phyloP scores from a whole-genome alignment of 1,140 invertebrate species.

The Lordiphosa clarofinis region DNA sequence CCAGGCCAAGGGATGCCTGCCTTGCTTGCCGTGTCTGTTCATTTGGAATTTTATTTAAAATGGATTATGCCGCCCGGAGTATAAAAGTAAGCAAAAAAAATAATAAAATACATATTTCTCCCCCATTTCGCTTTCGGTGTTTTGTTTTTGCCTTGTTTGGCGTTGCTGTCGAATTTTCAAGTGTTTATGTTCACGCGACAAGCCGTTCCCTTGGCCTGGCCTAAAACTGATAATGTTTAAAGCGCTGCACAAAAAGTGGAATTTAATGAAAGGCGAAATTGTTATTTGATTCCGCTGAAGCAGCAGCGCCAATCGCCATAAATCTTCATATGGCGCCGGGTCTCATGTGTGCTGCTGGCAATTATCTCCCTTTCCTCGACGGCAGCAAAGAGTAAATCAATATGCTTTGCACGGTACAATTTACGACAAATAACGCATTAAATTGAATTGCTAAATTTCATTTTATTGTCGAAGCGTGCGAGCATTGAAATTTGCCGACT shows the following conservation, averaged over 20 bases:
- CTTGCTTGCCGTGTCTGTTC: slow-evolving; percentile 65
- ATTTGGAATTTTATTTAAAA: slow-evolving; percentile 77
- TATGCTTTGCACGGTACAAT: slow-evolving; percentile 55
- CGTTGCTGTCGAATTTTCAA: slow-evolving; percentile 45
- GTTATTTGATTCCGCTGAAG: slow-evolving; percentile 60
- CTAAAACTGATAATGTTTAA: slow-evolving; percentile 45
- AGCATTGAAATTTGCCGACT: slow-evolving; percentile 32
- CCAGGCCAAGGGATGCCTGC: slow-evolving; percentile 41
- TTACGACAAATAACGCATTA: slow-evolving; percentile 74
- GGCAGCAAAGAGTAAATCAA: slow-evolving; percentile 53
- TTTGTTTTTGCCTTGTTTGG: slow-evolving; percentile 27
- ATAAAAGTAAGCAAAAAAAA: slow-evolving; percentile 22
- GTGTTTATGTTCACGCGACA: slow-evolving; percentile 70
- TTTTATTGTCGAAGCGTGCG: slow-evolving; percentile 68
- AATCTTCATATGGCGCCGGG: slow-evolving; percentile 57
- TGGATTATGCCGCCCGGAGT: slow-evolving; percentile 60
- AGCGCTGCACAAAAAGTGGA: slow-evolving; percentile 52
- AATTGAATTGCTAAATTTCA: slow-evolving; percentile 75
- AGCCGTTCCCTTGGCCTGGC: slow-evolving; percentile 11
- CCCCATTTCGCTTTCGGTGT: slow-evolving; percentile 18
- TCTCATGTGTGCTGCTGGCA: slow-evolving; percentile 56
- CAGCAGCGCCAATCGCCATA: slow-evolving; percentile 36
- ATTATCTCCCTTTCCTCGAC: slow-evolving; percentile 45
- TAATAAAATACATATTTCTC: slow-evolving; percentile 42
- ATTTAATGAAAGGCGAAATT: slow-evolving; percentile 74